Evolutionary conservation across 1,140 invertebrate genomes (phyloP).

Genomic region (Trissolcus basalis): DNA sequence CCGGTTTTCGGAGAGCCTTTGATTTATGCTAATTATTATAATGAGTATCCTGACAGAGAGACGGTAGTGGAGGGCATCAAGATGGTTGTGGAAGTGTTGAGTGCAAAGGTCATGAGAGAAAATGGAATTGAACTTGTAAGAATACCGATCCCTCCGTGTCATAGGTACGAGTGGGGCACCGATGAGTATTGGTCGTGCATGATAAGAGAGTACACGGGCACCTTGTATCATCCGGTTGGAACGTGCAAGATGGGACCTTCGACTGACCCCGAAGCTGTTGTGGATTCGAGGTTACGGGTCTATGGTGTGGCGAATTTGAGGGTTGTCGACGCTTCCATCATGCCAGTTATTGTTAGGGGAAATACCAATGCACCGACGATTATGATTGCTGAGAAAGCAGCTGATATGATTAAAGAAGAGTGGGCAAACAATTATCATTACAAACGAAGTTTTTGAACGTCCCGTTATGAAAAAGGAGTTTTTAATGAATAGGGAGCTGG

Average conservation of each 20-base stretch:
- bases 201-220: conserved; percentile 79
- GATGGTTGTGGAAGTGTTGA: conserved; percentile 56
- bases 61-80: conserved; percentile 73
- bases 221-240: conserved; percentile 83
- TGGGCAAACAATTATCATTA: conserved; percentile 57
- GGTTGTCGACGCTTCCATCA: conserved; percentile 87
- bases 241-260: conserved; percentile 87
- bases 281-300: conserved; percentile 82
- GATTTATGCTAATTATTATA: conserved; percentile 79
- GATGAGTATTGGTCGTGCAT: conserved; percentile 82
- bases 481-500: too few species aligned
- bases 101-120: conserved; percentile 56
- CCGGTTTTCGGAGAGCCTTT: conserved; percentile 78
- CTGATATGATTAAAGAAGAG: conserved; percentile 79
- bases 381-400: conserved; percentile 87
- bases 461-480: too few species aligned
- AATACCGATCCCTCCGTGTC: conserved; percentile 63
- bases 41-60: conserved; percentile 71
- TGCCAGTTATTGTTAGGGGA: conserved; percentile 84
- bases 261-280: conserved; percentile 79
- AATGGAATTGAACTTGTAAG: conserved; percentile 58
- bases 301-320: conserved; percentile 82
- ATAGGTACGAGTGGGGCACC: conserved; percentile 70
- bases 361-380: conserved; percentile 87
- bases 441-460: too few species aligned